These are phyloP conservation scores for Lingula anatina DNA, from an alignment of 2,888 invertebrate species.

Conservation along the genomic window DNA sequence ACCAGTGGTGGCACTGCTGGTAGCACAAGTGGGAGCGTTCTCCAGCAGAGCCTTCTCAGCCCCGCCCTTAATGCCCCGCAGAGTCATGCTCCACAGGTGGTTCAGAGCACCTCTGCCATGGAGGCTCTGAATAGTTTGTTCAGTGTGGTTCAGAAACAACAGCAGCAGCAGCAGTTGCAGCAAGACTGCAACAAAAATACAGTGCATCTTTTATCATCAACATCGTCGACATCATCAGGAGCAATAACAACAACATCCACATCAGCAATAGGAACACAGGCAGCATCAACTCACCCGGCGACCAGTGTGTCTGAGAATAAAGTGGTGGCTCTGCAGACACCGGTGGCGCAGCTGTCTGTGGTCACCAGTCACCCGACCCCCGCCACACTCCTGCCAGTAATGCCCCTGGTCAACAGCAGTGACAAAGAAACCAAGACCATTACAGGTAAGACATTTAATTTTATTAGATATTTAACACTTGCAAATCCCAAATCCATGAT, in stretches of 20 bases:
- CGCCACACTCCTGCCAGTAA: constrained; percentile 29
- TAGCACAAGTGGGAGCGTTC: constrained; percentile 8
- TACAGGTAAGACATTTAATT: too few relatives aligned
- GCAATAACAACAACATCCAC: background rate
- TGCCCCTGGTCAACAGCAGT: too few relatives aligned
- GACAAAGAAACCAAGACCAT: too few relatives aligned
- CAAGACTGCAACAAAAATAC: too few relatives aligned
- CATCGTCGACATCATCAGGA: constrained; percentile 1
- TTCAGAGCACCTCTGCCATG: too few relatives aligned
- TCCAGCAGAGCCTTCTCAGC: constrained; percentile 13
- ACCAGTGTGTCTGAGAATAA: too few relatives aligned
- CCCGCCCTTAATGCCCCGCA: constrained; percentile 18
- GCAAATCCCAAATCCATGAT: too few relatives aligned
- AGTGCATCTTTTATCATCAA: constrained; percentile 2
- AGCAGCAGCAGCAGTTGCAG: background rate
- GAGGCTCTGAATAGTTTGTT: background rate
- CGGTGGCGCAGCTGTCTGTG: too few relatives aligned
- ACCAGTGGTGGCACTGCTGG: constrained; percentile 5
- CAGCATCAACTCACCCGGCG: background rate
- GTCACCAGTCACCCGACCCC: constrained; percentile 32
- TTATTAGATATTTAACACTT: too few relatives aligned
- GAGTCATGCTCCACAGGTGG: too few relatives aligned
- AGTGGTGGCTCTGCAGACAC: too few relatives aligned
- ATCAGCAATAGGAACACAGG: constrained; percentile 6
- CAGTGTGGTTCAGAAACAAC: background rate